phyloP scores from a whole-genome alignment of 1,140 invertebrate species.

The Armadillidium nasatum region DNA sequence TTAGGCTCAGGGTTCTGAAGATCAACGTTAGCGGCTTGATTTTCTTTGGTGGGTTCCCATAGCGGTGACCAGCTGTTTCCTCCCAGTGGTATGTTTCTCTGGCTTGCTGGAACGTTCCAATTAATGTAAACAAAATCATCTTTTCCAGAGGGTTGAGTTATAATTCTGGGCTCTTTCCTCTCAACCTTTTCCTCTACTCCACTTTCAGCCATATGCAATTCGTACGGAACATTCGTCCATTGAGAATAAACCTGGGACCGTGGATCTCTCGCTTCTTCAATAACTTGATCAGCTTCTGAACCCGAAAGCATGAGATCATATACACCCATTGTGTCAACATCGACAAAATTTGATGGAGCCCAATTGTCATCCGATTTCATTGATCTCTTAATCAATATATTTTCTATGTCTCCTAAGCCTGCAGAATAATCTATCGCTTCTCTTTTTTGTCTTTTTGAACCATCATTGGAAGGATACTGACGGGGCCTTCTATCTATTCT shows the following conservation, averaged over 20 bases:
- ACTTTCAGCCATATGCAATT: conserved; percentile 32
- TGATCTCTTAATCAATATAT: conserved; percentile 34
- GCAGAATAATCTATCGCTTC: conserved; percentile 39
- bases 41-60: conserved; percentile 14
- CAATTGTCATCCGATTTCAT: conserved; percentile 34
- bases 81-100: conserved; percentile 28
- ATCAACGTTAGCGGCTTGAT: not conserved
- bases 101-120: conserved; percentile 37
- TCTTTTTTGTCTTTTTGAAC: conserved; percentile 16
- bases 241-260: conserved; percentile 33
- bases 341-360: conserved; percentile 40
- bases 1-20: not conserved
- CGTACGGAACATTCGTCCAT: conserved; percentile 43
- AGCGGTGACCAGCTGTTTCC: conserved; percentile 37
- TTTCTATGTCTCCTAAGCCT: conserved; percentile 38
- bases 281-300: conserved; percentile 16
- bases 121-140: conserved; percentile 44
- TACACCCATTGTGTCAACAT: conserved; percentile 43
- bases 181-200: not conserved
- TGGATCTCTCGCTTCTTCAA: conserved; percentile 13
- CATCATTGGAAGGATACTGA: not conserved
- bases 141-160: conserved; percentile 41
- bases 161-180: conserved; percentile 36
- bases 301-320: conserved; percentile 34
- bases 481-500: conserved; percentile 39